Base-by-base conservation (phyloP, 92 coral and sea anemone species). In the Epizoanthus fatuus region DNA sequence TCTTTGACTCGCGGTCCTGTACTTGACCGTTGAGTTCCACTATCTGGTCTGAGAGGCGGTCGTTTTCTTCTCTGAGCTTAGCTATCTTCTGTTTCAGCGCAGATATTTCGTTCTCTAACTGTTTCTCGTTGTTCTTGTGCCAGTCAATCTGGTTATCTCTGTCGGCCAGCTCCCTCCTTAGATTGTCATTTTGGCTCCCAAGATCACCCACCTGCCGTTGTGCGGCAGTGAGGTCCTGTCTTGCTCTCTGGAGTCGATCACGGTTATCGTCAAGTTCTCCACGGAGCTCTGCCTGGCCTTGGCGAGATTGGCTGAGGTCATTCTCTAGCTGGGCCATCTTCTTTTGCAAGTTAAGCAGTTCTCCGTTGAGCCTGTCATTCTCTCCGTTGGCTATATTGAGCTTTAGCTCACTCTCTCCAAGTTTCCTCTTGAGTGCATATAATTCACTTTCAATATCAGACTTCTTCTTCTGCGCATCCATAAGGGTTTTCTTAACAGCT, bases 321-420 rank as follows among this genome's bases (percentile, higher is more conserved):
- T 92, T 95, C 55, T 95, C 96, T 59, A 95, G 54, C 59, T 89
- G 88, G 1, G 94, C 90, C 51, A 91, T 85, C 77, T 86, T 93
- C 83, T 97, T 94, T 88, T 97, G 99, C 64, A 89, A 89, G 57
- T 90, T 91, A 12, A 97, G 84, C 69, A 95, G 91, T 64, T 97
- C 99, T 20, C 93, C 94, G 71, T 93, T 93, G 22, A 92, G 96
- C 74, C 88, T 91, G 42, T 96, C 98, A 75, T 87, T 93, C 73
- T 97, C 95, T 2, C 93, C 82, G 74, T 81, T 80, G 57, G 92
- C 87, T 90, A 93, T 85, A 40, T 90, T 89, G 52, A 92, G 74
- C 75, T 92, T 94, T 7, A 92, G 91, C 75, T 90, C 91, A 54
- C 72, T 70, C 42, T 94, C 98, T 64, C 90, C 93, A 37, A 90